Evolutionary conservation across 2,888 invertebrate species (phyloP).

Genomic region (Byasa hedistus): DNA sequence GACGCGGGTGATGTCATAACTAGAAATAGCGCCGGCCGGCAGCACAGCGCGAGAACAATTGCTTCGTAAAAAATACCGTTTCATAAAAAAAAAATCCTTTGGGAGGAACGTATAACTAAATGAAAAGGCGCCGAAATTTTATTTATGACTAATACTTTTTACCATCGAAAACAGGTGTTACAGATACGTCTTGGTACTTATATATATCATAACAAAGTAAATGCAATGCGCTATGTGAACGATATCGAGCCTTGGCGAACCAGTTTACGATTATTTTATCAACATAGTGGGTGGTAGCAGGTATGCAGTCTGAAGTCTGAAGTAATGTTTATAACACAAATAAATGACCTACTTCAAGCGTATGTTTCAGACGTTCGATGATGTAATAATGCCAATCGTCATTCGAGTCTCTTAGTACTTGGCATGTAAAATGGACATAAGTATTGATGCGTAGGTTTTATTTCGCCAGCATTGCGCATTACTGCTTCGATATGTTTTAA

Average conservation of each 20-base stretch:
- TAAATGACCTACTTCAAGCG: conserved; percentile 71
- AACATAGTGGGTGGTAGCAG: conserved; percentile 34
- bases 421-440: conserved; percentile 40
- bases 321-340: conserved; percentile 58
- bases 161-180: not conserved
- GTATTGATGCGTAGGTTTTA: conserved; percentile 43
- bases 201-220: conserved; percentile 24
- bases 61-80: conserved; percentile 63
- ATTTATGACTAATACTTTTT: not conserved
- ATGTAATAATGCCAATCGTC: conserved; percentile 56
- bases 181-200: conserved; percentile 5
- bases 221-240: conserved; percentile 24
- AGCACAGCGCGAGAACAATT: conserved; percentile 59
- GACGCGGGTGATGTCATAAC: conserved; percentile 80
- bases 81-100: conserved; percentile 48
- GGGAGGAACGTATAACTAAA: conserved; percentile 41
- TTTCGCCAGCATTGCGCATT: conserved; percentile 30
- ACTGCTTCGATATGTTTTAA: conserved; percentile 9
- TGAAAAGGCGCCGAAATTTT: not conserved
- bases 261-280: conserved; percentile 64
- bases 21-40: conserved; percentile 78
- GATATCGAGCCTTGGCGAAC: conserved; percentile 36
- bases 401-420: conserved; percentile 43
- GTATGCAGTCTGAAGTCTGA: conserved; percentile 40
- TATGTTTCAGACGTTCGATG: conserved; percentile 58